A percentile compares a stretch with the other conserved stretches of the same genome.
Conservation (phyloP, 2,113 vertebrate species). For the Sigmodon hispidus region DNA sequence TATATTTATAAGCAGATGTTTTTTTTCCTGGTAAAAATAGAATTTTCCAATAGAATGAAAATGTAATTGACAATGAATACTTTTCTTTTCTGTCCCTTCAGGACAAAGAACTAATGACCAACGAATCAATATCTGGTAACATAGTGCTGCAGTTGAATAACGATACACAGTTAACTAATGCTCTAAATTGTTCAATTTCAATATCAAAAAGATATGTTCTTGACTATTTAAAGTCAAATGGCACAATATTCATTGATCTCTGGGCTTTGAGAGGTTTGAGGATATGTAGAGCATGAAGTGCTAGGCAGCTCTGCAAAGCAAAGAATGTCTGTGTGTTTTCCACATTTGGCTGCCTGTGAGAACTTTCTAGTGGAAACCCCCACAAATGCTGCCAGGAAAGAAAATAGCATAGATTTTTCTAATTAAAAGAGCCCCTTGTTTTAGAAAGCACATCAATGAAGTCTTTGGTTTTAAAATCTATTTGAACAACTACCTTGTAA, state of each 20-base stretch:
- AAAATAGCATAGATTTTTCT: slow-evolving; percentile 77
- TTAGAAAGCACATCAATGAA: slow-evolving; percentile 76
- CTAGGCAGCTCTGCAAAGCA: background rate
- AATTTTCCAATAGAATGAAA: background rate
- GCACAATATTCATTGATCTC: background rate
- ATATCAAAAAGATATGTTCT: slow-evolving; percentile 5
- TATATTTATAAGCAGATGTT: background rate
- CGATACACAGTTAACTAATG: slow-evolving; percentile 46
- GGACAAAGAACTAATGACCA: background rate
- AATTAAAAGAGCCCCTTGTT: slow-evolving; percentile 80
- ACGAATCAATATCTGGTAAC: background rate
- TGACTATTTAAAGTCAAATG: slow-evolving; percentile 47
- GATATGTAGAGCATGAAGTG: background rate
- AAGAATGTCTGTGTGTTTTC: slow-evolving; percentile 45
- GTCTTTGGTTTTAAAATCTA: slow-evolving; percentile 70
- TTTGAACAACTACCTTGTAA: slow-evolving; percentile 75
- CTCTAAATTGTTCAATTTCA: slow-evolving; percentile 29
- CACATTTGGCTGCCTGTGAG: slow-evolving; percentile 41
- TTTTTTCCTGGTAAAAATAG: slow-evolving; percentile 10
- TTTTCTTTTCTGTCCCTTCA: slow-evolving; percentile 27
- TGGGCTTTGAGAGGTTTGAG: background rate
- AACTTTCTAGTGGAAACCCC: slow-evolving; percentile 49
- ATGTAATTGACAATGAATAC: background rate
- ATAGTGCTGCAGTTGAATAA: background rate
- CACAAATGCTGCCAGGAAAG: slow-evolving; percentile 56